phyloP scores from a whole-genome alignment of 2,888 invertebrate species.

The Celastrina argiolus region DNA sequence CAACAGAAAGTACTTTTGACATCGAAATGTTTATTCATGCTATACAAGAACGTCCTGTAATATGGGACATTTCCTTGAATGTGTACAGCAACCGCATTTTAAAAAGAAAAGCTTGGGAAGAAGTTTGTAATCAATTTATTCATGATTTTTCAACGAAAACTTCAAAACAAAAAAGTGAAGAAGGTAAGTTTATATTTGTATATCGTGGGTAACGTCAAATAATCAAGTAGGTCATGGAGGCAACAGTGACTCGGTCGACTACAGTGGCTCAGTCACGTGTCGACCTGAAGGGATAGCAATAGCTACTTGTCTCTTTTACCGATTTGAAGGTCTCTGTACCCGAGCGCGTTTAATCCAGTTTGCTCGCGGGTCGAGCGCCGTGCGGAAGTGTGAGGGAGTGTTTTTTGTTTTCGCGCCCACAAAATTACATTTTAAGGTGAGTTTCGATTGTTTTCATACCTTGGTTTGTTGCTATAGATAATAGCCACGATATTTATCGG shows the following conservation, averaged over 20 bases:
- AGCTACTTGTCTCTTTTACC: neutral
- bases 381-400: neutral
- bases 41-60: too few species aligned
- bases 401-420: neutral
- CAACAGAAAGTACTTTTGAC: too few species aligned
- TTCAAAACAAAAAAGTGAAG: too few species aligned
- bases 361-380: neutral
- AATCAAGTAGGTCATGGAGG: neutral
- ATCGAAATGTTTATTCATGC: too few species aligned
- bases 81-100: too few species aligned
- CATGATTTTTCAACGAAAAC: too few species aligned
- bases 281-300: neutral
- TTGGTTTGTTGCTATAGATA: neutral
- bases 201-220: too few species aligned
- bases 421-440: neutral
- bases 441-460: neutral
- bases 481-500: neutral
- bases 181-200: too few species aligned
- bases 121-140: too few species aligned
- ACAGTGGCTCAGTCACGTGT: neutral
- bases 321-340: neutral
- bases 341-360: neutral
- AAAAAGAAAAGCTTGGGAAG: too few species aligned
- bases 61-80: too few species aligned
- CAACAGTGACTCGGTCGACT: neutral